Conservation (phyloP, 2,113 vertebrate genomes). For the Sakesphorus luctuosus region DNA sequence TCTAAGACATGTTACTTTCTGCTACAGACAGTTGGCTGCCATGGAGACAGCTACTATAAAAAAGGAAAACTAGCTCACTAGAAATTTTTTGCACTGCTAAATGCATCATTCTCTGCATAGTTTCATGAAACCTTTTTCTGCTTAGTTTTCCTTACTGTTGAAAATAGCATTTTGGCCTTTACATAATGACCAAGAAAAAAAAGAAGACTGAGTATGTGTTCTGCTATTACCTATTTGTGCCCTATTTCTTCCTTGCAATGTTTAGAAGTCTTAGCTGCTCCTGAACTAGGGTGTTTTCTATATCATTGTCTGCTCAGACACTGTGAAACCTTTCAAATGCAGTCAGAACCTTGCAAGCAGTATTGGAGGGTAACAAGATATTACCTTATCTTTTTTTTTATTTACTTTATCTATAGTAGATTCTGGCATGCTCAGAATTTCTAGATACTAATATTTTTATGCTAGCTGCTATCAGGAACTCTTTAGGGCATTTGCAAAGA, state of each 20-base stretch:
- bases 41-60: not conserved
- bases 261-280: not conserved
- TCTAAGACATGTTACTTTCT: not conserved
- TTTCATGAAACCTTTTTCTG: not conserved
- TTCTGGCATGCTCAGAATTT: not conserved
- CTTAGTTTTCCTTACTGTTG: not conserved
- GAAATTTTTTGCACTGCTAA: not conserved
- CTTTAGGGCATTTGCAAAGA: not conserved
- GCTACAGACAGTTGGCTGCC: not conserved
- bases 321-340: not conserved
- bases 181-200: not conserved
- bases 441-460: not conserved
- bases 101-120: not conserved
- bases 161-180: not conserved
- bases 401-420: not conserved
- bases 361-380: not conserved
- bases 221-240: not conserved
- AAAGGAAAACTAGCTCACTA: not conserved
- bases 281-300: not conserved
- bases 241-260: not conserved
- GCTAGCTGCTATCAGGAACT: not conserved
- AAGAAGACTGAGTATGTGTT: not conserved
- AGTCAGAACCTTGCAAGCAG: not conserved
- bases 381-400: not conserved
- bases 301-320: not conserved